Percentiles rank a stretch among this genome's conserved stretches.
Evolutionary conservation across 2,888 invertebrate species (phyloP).

Genomic region (Hecatera dysodea): DNA sequence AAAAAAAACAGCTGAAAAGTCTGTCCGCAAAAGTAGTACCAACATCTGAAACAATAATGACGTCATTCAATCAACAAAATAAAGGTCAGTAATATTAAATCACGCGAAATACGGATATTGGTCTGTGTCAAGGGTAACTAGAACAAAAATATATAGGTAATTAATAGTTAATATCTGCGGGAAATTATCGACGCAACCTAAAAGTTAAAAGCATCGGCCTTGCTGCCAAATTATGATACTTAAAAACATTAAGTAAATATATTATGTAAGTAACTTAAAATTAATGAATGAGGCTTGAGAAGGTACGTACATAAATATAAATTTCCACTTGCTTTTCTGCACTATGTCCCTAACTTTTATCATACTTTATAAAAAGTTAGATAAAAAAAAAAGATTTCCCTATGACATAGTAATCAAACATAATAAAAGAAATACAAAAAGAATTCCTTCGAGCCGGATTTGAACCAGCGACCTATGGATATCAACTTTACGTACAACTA

Average conservation of each 20-base stretch:
- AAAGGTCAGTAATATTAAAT: slow-evolving; percentile 38
- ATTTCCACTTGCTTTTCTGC: no score
- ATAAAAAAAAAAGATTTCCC: neutral
- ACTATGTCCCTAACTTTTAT: no score
- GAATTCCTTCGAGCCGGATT: slow-evolving; percentile 91
- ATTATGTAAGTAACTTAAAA: neutral
- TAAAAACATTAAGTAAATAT: neutral
- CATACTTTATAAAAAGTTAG: no score
- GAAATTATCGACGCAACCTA: slow-evolving; percentile 32
- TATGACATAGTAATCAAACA: neutral
- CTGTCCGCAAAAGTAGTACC: neutral
- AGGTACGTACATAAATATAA: no score
- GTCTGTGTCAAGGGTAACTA: slow-evolving; percentile 63
- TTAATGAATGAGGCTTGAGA: neutral
- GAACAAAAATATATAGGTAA: slow-evolving; percentile 44
- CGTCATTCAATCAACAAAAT: slow-evolving; percentile 23
- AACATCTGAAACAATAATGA: slow-evolving; percentile 17
- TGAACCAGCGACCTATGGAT: slow-evolving; percentile 93
- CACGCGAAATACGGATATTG: slow-evolving; percentile 48
- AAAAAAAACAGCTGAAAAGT: neutral
- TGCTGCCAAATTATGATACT: slow-evolving; percentile 18
- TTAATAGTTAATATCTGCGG: slow-evolving; percentile 24
- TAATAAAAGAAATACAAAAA: slow-evolving; percentile 70
- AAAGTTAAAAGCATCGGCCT: slow-evolving; percentile 48
- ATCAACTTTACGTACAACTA: slow-evolving; percentile 70